Base-by-base conservation (phyloP, 2,797 vertebrate genomes). In the Taeniopygia guttata region DNA sequence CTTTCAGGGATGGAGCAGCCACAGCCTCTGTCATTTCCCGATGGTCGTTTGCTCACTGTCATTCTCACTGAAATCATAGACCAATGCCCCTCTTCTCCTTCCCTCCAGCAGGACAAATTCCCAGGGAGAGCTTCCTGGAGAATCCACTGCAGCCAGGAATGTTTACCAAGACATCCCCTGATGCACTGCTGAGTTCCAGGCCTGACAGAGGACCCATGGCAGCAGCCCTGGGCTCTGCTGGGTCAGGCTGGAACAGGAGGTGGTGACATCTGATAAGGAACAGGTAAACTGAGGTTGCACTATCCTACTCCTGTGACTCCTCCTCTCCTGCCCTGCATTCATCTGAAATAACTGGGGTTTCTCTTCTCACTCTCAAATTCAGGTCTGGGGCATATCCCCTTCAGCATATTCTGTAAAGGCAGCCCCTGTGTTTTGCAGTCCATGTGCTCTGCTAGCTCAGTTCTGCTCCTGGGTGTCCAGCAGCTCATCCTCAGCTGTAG, bases 171-270 rank as follows among this genome's bases (percentile, higher is more conserved):
- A 30, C 42, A 25, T 20, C n/a, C n/a, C 6, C 4, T 4, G 7
- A 60, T 13, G 40, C 22, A 38, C 22, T 0, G 0, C 34, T 3
- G 10, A 51, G 42, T 29, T 76, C 67, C 0, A 1, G 34, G 60
- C 56, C 62, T 56, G 52, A 59, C 20, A 20, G 1, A 12, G 36
- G 32, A 58, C 26, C 34, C 1, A 3, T 7, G 45, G 58, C 43
- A 16, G 43, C 36, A 46, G 52, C 10, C 23, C 62, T 34, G 67
- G 49, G 36, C 75, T 84, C 62, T 1, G 2, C 17, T 0, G 0
- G 46, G 42, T 60, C 60, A 60, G 66, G 56, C 36, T 59, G 45
- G n/a, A 76, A 75, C 21, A 29, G 30, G 1, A 4, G 16, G 17
- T 45, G 48, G n/a, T 55, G 58, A 59, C 26, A 66, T 70, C 52